Evolutionary conservation across 2,113 vertebrate species (phyloP).

Genomic region (Formicarius rufipectus): DNA sequence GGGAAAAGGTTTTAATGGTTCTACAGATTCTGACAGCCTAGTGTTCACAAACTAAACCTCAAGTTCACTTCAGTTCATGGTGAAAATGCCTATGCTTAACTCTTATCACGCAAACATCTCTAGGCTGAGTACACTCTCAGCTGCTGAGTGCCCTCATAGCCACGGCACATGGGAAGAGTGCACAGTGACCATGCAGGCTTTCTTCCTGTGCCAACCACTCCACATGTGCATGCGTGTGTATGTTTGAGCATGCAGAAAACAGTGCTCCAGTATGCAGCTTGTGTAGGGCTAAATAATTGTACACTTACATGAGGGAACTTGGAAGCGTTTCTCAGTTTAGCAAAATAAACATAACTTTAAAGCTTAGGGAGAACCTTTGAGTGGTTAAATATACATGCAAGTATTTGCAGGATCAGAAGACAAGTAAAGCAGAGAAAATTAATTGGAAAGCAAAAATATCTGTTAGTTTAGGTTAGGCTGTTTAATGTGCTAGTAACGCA

Average conservation of each 20-base stretch:
- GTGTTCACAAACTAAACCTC: background rate
- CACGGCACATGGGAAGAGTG: accelerated
- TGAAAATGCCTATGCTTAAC: background rate
- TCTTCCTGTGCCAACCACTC: background rate
- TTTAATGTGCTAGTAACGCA: background rate
- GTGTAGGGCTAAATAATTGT: background rate
- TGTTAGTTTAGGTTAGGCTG: background rate
- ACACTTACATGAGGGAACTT: background rate
- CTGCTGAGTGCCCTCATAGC: background rate
- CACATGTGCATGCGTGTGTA: accelerated
- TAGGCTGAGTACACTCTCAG: background rate
- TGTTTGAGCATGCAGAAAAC: background rate
- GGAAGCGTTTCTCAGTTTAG: background rate
- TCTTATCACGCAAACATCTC: background rate
- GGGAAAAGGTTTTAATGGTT: background rate
- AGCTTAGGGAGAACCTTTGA: background rate
- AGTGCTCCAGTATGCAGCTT: background rate
- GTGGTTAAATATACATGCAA: background rate
- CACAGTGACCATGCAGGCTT: accelerated
- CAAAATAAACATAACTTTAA: background rate
- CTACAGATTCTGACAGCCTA: background rate
- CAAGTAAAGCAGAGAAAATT: background rate
- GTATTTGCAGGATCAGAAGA: background rate
- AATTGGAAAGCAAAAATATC: background rate
- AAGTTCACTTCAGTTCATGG: background rate